A percentile compares a stretch with the other conserved stretches of the same genome.
Conservation (phyloP, 2,797 vertebrate genomes). For the Chiloscyllium punctatum region DNA sequence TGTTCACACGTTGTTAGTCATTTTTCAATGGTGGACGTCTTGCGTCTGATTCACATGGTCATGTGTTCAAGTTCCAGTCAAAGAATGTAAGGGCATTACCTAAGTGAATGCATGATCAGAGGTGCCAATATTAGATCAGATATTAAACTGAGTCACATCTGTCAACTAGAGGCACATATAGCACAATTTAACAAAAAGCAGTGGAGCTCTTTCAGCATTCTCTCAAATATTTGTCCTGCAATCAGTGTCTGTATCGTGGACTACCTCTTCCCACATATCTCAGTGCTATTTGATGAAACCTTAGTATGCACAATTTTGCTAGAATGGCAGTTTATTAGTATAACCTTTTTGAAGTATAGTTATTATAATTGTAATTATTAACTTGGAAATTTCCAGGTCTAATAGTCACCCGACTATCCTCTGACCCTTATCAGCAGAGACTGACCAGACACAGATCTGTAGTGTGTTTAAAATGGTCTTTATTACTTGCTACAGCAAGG, state of each 20-base stretch:
- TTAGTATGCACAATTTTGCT: neutral
- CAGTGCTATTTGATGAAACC: neutral
- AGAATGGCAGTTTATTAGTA: neutral
- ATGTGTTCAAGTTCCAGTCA: neutral
- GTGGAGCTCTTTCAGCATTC: neutral
- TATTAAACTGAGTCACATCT: neutral
- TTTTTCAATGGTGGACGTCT: neutral
- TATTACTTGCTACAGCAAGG: too few relatives aligned
- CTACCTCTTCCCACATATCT: neutral
- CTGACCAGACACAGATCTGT: too few relatives aligned
- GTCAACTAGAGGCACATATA: neutral
- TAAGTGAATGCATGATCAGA: neutral
- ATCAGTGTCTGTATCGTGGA: neutral
- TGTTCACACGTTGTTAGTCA: neutral
- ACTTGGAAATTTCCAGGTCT: too few relatives aligned
- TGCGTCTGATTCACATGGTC: neutral
- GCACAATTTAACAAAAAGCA: neutral
- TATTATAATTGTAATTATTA: too few relatives aligned
- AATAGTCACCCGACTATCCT: too few relatives aligned
- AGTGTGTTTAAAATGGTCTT: too few relatives aligned
- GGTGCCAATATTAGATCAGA: neutral
- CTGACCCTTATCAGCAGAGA: too few relatives aligned
- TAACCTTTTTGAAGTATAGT: too few relatives aligned
- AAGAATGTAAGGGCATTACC: neutral
- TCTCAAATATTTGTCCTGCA: neutral